These are phyloP conservation scores for Mythimna pallens DNA, from an alignment of 2,888 invertebrate genomes.

Conservation along the genomic window DNA sequence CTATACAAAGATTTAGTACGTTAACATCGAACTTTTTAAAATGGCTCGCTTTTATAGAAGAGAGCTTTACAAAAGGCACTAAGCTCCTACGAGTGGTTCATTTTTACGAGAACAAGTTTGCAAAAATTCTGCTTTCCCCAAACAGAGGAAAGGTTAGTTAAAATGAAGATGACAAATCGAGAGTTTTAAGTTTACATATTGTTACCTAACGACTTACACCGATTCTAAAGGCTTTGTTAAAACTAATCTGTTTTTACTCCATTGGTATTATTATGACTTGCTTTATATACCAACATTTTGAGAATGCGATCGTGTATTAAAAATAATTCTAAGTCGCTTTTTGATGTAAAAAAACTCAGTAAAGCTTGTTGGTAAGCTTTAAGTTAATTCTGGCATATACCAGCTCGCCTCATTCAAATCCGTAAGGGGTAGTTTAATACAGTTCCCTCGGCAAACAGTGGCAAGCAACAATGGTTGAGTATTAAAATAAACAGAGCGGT, in stretches of 20 bases:
- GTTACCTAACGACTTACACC: neutral
- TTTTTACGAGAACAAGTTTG: neutral
- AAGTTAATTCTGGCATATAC: constrained; percentile 67
- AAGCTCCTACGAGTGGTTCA: neutral
- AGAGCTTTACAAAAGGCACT: neutral
- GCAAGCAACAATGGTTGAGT: constrained; percentile 88
- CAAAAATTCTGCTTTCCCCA: constrained; percentile 10
- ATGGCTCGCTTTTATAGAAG: neutral
- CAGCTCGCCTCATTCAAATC: constrained; percentile 73
- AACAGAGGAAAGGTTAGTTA: constrained; percentile 5
- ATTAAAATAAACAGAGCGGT: constrained; percentile 89
- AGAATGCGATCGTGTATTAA: neutral
- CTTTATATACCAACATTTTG: neutral
- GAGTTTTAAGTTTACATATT: neutral
- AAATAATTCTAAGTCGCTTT: neutral
- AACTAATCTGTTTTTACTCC: neutral
- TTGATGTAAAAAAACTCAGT: neutral
- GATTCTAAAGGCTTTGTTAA: neutral
- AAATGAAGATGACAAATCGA: constrained; percentile 2
- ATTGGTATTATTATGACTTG: neutral
- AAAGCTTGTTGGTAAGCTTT: constrained; percentile 40
- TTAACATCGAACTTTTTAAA: neutral
- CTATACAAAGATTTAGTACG: neutral
- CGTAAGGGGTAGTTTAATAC: constrained; percentile 84
- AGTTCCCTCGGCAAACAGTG: constrained; percentile 84